Base-by-base conservation (phyloP, 2,113 vertebrate genomes). In the Girardinichthys multiradiatus region DNA sequence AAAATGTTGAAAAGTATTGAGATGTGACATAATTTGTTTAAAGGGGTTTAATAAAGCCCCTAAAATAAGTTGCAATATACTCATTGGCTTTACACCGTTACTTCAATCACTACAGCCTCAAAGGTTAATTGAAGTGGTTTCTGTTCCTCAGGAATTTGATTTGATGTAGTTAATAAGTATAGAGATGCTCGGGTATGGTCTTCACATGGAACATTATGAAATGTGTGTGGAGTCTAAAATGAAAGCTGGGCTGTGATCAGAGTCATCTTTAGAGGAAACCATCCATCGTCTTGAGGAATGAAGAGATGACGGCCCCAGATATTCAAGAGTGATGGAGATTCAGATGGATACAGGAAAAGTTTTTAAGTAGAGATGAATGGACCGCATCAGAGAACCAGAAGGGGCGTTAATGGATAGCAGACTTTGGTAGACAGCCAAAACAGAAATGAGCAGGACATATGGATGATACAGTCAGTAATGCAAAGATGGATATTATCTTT, bases 241-340 rank as follows among this genome's bases (percentile, higher is more conserved):
- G 71, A 83, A 83, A 80, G 83, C 13, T 21, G n/a, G 14, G 60
- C 64, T 61, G 70, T 78, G 74, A 89, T 87, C 77, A 81, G 64
- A 76, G 73, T 42, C 74, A 79, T 81, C 74, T 79, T 71, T 35
- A 37, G 81, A 80, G 77, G 74, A 86, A 83, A 68, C 74, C 81
- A 89, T 90, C 80, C 81, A 84, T 87, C 83, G 80, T 80, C 60
- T 66, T 57, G 69, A 78, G 72, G 77, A 88, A 87, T 81, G 79
- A 80, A 69, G 73, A 76, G 61, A 80, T 76, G 78, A 74, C 62
- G 58, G 71, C 64, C 48, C 27, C 68, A 74, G 75, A 89, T 87
- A 87, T 68, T 76, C 61, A 21, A 62, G 62, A 74, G 42, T 76
- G 79, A 84, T 67, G 72, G 61, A 48, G 81, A 84, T 59, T 74